phyloP scores from a whole-genome alignment of 2,113 vertebrate genomes.

The Sapajus apella region DNA sequence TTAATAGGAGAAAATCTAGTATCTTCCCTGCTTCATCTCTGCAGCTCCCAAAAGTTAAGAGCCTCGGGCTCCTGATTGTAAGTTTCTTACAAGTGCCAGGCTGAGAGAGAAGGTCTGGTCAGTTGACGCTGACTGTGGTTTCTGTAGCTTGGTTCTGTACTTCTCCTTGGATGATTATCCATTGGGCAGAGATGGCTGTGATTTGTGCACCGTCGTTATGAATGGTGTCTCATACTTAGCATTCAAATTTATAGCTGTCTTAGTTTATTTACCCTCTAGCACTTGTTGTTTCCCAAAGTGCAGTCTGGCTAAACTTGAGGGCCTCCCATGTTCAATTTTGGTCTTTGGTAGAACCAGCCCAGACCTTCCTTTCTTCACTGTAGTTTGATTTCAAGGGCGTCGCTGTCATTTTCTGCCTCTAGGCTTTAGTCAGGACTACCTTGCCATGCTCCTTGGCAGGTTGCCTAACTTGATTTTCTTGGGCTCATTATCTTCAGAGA shows the following conservation, averaged over 20 bases:
- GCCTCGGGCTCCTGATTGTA: background rate
- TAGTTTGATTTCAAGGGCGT: constrained; percentile 4
- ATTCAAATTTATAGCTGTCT: background rate
- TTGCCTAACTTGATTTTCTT: background rate
- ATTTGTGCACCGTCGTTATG: background rate
- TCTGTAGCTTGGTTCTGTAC: background rate
- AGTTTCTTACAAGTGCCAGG: background rate
- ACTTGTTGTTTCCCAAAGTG: background rate
- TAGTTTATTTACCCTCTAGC: background rate
- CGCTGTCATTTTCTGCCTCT: background rate
- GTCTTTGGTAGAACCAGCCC: background rate
- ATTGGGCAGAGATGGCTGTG: background rate
- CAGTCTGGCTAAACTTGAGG: background rate
- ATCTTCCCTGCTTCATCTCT: background rate
- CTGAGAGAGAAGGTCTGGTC: background rate
- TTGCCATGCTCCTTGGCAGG: background rate
- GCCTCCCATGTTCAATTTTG: background rate
- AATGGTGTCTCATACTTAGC: background rate
- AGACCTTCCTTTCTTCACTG: background rate
- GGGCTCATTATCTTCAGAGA: background rate
- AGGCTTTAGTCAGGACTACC: background rate
- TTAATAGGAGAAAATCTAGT: background rate
- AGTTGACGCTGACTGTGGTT: background rate
- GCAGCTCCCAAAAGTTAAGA: background rate
- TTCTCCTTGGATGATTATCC: background rate